Evolutionary conservation across 2,797 vertebrate genomes (phyloP).

Genomic region (Harpagifer antarcticus): DNA sequence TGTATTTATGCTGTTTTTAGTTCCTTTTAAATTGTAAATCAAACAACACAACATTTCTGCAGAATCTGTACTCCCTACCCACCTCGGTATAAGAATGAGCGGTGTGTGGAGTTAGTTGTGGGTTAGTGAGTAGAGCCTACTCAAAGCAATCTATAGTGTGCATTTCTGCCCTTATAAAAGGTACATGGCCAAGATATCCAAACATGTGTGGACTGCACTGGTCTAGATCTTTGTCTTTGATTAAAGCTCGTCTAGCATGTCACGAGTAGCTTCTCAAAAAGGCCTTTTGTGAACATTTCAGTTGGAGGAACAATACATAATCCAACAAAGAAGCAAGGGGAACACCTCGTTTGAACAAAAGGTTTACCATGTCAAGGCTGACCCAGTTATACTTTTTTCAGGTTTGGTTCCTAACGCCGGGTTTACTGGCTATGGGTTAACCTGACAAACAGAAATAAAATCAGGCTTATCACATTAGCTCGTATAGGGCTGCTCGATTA

Average conservation of each 20-base stretch:
- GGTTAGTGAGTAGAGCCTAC: neutral
- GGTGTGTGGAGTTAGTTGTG: neutral
- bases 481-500: neutral
- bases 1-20: neutral
- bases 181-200: no score
- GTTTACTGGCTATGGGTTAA: neutral
- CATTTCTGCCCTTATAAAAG: neutral
- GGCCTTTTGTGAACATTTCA: constrained; percentile 27
- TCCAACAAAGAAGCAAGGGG: constrained; percentile 14
- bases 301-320: constrained; percentile 29
- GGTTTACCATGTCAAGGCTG: constrained; percentile 43
- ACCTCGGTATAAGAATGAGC: neutral
- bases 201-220: neutral
- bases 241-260: constrained; percentile 24
- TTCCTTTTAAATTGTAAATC: neutral
- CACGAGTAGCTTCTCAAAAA: constrained; percentile 26
- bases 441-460: neutral
- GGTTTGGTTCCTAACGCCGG: neutral
- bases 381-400: constrained; percentile 47
- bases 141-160: neutral
- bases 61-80: neutral
- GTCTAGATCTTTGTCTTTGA: constrained; percentile 29
- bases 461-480: neutral
- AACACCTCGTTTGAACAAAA: constrained; percentile 52
- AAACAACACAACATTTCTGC: neutral